Conservation (phyloP, 2,797 vertebrate genomes). For the Prionace glauca region DNA sequence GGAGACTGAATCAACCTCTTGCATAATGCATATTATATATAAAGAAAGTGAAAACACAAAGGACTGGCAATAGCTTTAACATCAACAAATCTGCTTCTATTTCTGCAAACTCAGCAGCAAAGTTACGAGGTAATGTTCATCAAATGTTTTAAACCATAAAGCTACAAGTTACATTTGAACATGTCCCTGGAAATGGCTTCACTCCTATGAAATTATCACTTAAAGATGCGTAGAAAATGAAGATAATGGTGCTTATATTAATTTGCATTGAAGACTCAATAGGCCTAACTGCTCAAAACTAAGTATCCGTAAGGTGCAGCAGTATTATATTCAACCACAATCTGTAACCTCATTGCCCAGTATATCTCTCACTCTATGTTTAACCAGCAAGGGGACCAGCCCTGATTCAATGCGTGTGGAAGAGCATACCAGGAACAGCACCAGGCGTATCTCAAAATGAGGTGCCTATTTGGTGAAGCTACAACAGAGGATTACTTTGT, state of each 20-base stretch:
- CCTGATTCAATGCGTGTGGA: too few relatives aligned
- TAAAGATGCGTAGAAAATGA: not conserved
- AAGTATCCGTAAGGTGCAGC: too few relatives aligned
- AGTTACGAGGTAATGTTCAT: not conserved
- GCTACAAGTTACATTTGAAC: not conserved
- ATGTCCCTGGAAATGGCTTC: not conserved
- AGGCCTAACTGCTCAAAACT: not conserved
- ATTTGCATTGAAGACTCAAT: not conserved
- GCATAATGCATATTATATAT: too few relatives aligned
- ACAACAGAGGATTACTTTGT: too few relatives aligned
- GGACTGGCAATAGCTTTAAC: not conserved
- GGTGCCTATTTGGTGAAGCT: too few relatives aligned
- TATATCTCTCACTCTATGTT: too few relatives aligned
- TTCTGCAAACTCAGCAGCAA: conserved; percentile 1
- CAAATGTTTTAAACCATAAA: not conserved
- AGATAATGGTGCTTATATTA: not conserved
- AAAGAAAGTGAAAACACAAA: not conserved
- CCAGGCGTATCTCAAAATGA: too few relatives aligned
- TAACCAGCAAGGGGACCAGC: too few relatives aligned
- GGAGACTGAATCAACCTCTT: not conserved
- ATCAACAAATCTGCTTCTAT: not conserved
- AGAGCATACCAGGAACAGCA: too few relatives aligned
- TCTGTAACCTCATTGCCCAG: not conserved
- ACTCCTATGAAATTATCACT: conserved; percentile 20
- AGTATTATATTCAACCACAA: not conserved